Evolutionary conservation across 2,113 vertebrate species (phyloP).

Genomic region (Gymnorhina tibicen): DNA sequence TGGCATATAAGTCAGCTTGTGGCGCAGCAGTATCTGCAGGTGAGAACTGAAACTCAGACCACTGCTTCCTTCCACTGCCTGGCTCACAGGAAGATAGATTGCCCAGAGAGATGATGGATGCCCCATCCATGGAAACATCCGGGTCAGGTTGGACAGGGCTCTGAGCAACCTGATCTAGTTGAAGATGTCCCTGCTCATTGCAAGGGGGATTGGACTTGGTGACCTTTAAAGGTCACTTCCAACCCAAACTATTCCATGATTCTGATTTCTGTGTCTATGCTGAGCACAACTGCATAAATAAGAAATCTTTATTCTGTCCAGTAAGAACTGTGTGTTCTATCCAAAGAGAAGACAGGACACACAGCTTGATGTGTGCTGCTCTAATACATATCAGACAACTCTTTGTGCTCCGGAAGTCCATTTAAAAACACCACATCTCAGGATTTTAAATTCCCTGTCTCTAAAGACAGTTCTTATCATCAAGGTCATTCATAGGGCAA

Average conservation of each 20-base stretch:
- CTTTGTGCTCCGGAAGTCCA: neutral
- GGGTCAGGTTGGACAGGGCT: neutral
- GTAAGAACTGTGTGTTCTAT: neutral
- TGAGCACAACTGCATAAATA: neutral
- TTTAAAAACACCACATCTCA: neutral
- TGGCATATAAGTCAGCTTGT: neutral
- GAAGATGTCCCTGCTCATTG: neutral
- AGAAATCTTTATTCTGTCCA: neutral
- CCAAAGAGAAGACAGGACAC: neutral
- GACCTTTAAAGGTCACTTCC: neutral
- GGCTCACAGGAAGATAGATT: neutral
- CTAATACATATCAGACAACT: neutral
- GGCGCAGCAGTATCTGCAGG: neutral
- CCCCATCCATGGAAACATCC: neutral
- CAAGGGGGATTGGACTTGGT: neutral
- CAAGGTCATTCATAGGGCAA: neutral
- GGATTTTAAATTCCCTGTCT: neutral
- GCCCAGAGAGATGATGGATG: neutral
- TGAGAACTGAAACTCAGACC: neutral
- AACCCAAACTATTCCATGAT: neutral
- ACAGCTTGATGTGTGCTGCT: neutral
- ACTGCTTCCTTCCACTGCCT: neutral
- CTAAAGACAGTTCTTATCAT: neutral
- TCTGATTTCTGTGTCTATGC: neutral
- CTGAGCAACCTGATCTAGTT: neutral